A percentile compares a stretch with the other conserved stretches of the same genome.
Conservation (phyloP, 92 coral and sea anemone genomes). For the Hydrozoanthus gracilis region DNA sequence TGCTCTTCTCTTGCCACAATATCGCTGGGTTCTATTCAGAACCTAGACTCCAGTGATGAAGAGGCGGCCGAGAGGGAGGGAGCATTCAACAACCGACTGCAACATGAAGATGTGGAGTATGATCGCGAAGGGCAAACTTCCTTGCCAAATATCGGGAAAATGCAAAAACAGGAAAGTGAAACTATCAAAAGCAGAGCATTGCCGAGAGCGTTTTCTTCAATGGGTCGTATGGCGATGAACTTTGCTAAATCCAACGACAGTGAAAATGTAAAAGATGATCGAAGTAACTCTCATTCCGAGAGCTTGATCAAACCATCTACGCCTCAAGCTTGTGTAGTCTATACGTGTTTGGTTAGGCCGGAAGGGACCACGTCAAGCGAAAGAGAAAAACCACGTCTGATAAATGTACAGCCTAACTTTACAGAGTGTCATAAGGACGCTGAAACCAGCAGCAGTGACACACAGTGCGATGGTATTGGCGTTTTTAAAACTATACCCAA, state of each 20-base stretch:
- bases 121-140: constrained; percentile 39
- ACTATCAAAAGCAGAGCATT: neutral
- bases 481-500: neutral
- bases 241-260: neutral
- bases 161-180: neutral
- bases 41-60: constrained; percentile 26
- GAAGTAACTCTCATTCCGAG: neutral
- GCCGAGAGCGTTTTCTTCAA: constrained; percentile 36
- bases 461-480: neutral
- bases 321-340: neutral
- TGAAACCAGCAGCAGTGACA: constrained; percentile 18
- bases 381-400: constrained; percentile 4
- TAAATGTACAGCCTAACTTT: neutral
- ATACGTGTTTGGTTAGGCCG: neutral
- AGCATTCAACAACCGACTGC: constrained; percentile 24
- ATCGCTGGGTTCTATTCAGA: constrained; percentile 55
- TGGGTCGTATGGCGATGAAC: constrained; percentile 39
- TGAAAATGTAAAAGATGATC: neutral
- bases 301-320: neutral
- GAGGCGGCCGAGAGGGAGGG: constrained; percentile 21
- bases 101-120: constrained; percentile 20
- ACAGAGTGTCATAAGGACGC: neutral
- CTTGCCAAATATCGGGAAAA: constrained; percentile 24
- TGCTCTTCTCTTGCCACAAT: constrained; percentile 61
- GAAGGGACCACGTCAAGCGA: neutral